Conservation (phyloP, 2,797 vertebrate species). For the Coregonus suidteri region DNA sequence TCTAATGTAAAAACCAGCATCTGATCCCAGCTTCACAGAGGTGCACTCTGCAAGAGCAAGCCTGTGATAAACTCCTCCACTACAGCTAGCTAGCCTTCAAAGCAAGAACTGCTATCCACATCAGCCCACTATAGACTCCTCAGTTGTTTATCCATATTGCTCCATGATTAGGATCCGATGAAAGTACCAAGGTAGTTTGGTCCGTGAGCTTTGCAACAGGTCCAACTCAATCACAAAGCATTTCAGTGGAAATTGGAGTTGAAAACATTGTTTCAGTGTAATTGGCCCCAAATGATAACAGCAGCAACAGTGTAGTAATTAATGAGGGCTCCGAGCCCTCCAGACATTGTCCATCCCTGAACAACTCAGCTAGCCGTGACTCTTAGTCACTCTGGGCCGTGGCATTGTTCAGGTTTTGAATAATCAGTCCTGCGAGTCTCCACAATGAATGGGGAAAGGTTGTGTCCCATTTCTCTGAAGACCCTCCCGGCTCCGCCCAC, state of each 20-base stretch:
- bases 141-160: not conserved
- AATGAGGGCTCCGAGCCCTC: not conserved
- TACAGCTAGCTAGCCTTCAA: too few relatives aligned
- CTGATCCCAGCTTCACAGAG: too few relatives aligned
- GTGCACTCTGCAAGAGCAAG: too few relatives aligned
- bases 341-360: not conserved
- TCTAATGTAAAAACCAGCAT: too few relatives aligned
- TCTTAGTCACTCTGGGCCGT: not conserved
- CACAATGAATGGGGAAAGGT: too few relatives aligned
- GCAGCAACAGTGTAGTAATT: not conserved
- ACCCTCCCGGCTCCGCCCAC: too few relatives aligned
- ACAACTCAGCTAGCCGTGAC: not conserved
- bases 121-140: too few relatives aligned
- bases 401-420: not conserved
- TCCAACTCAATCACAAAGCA: not conserved
- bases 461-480: too few relatives aligned
- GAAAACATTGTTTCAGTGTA: not conserved
- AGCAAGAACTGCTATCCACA: too few relatives aligned
- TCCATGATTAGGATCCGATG: not conserved
- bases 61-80: too few relatives aligned
- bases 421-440: not conserved
- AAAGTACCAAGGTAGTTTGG: not conserved
- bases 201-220: not conserved
- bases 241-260: not conserved
- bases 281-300: not conserved